Evolutionary conservation across 2,113 vertebrate species (phyloP), one percentile per base, ranked within the genome.

Genomic region (Tamias sibiricus): DNA sequence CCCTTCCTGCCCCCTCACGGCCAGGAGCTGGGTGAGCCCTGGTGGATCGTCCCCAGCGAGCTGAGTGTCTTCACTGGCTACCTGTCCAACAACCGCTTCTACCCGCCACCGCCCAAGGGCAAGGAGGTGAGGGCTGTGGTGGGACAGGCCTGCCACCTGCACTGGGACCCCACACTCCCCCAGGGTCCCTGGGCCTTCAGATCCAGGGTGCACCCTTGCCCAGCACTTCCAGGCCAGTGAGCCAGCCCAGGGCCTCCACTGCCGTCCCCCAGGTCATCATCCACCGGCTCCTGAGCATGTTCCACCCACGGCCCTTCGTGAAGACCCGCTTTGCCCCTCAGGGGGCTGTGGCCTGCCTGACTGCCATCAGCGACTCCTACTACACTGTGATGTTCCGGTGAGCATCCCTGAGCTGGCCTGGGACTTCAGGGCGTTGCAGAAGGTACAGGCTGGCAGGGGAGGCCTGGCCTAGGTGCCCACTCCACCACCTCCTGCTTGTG

Each of bases 1-100:
- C 98, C 98, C 86, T 99, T 99, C 96, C 98, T 99, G 79, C 99
- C 99, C 3, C 99, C 99, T 0, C 99, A 98, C 97, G 98, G 99
- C 95, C 99, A 99, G 22, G 98, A 99, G 37, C 98, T 99, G 17
- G 99, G 99, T 0, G 99, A 99, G 92, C 98, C 99, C 0, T 99
- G 99, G 99, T 99, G 99, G 99, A 98, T 99, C 97, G 99, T 99
- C 93, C 99, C 99, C 17, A 99, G 99, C 0, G 99, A 99, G 91
- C 97, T 99, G 94, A 99, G 99, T 95, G 99, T 99, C 98, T 99
- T 99, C 98, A 99, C 99, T 0, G 99, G 99, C 6, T 99, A 99
- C 90, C 98, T 99, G 96, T 99, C 99, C 95, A 99, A 99, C 98
- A 99, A 99, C 96, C 99, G 99, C 35, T 99, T 99, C 98, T 99